A percentile compares a stretch with the other conserved stretches of the same genome.
Conservation (phyloP, 2,113 vertebrate species). For the Nyctibius bracteatus region DNA sequence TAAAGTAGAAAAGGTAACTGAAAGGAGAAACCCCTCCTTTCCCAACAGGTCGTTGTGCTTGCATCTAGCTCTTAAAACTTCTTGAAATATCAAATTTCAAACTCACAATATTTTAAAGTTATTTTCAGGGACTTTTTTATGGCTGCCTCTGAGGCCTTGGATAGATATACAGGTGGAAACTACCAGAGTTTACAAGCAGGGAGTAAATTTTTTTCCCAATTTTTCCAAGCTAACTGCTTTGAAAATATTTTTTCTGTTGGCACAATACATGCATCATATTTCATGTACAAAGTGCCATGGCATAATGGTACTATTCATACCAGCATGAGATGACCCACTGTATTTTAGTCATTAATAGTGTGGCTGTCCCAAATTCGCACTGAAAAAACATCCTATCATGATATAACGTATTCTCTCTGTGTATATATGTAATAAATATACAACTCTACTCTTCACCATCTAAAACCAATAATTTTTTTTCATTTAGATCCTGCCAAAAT, state of each 20-base stretch:
- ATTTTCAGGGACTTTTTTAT: conserved; percentile 4
- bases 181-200: conserved; percentile 19
- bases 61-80: conserved; percentile 2
- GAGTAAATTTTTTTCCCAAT: not conserved
- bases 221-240: not conserved
- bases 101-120: not conserved
- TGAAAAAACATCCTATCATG: not conserved
- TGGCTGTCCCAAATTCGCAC: not conserved
- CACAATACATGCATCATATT: not conserved
- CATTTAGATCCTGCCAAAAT: not conserved
- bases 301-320: not conserved
- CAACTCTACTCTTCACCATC: not conserved
- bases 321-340: not conserved
- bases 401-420: not conserved
- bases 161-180: conserved; percentile 17
- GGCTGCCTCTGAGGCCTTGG: not conserved
- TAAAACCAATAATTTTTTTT: not conserved
- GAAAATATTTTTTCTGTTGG: not conserved
- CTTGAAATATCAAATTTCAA: conserved; percentile 32
- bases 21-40: not conserved
- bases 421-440: not conserved
- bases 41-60: not conserved
- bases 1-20: conserved; percentile 8
- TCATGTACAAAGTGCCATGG: not conserved
- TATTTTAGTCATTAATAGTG: not conserved